These are phyloP conservation scores for Streptopelia turtur DNA, from an alignment of 2,797 vertebrate species.

Conservation along the genomic window DNA sequence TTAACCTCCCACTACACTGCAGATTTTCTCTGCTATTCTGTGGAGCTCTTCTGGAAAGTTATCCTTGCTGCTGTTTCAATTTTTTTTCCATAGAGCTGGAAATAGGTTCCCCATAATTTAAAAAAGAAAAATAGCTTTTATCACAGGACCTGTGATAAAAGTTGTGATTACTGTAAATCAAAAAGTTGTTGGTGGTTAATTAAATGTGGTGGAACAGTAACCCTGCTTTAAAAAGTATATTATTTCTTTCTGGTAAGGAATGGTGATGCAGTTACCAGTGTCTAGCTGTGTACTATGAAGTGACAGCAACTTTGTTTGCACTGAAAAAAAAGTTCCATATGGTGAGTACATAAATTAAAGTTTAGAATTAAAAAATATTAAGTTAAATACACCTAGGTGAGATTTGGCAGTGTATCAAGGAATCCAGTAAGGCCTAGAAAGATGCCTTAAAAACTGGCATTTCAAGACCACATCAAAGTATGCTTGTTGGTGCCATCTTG, in stretches of 20 bases:
- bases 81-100: not conserved
- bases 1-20: not conserved
- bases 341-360: not conserved
- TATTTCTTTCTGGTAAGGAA: not conserved
- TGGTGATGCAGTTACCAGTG: not conserved
- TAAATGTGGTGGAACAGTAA: not conserved
- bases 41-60: not conserved
- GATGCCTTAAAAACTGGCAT: not conserved
- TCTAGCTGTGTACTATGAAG: not conserved
- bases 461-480: not conserved
- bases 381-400: not conserved
- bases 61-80: not conserved
- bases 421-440: not conserved
- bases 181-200: not conserved
- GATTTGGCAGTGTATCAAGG: not conserved
- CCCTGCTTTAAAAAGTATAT: not conserved
- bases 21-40: not conserved
- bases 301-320: not conserved
- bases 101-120: not conserved
- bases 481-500: not conserved
- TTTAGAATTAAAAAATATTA: not conserved
- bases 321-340: not conserved
- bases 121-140: not conserved
- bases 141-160: not conserved
- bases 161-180: not conserved